Evolutionary conservation across 2,888 invertebrate species (phyloP), one percentile per base, ranked within the genome.

Genomic region (Cataglyphis altisquamis): DNA sequence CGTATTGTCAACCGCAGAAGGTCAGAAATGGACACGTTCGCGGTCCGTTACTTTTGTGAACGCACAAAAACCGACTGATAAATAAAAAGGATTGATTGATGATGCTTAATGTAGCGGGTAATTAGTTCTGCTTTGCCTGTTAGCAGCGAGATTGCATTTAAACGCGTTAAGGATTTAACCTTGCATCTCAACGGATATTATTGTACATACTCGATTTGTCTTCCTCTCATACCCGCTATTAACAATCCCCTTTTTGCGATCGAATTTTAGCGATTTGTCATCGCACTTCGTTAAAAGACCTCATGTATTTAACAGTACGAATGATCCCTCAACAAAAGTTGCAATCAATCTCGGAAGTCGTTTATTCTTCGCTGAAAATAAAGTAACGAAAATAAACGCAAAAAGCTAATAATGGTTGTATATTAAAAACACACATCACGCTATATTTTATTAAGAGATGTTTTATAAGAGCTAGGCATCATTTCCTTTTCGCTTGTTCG

Each of bases 71-170:
- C 12, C 18, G 32, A 41, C 77, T 80, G 84, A 88, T 87, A 84
- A 88, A 82, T 82, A 83, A 72, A 62, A 68, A 67, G 82, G 74
- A 86, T 87, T 86, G 83, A 87, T 84, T 86, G 84, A 82, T 87
- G 88, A 89, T 39, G 82, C 72, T 86, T 75, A 83, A 66, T 64
- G 66, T 52, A 67, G 68, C 77, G 36, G 12, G 82, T 84, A 82
- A 89, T 89, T 89, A 89, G 87, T 89, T 89, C 87, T 86, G 84
- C 86, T 57, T 72, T 70, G 83, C 75, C 84, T 83, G 82, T 81
- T 87, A 72, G 80, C 55, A 52, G 52, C 63, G 74, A 81, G 81
- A 81, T 64, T 67, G 77, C 75, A 70, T 41, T 72, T 66, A 52
- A 75, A 63, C 81, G 60, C 66, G 68, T 41, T 55, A 48, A 70